Conservation (phyloP, 2,113 vertebrate species). For the Saimiri boliviensis region DNA sequence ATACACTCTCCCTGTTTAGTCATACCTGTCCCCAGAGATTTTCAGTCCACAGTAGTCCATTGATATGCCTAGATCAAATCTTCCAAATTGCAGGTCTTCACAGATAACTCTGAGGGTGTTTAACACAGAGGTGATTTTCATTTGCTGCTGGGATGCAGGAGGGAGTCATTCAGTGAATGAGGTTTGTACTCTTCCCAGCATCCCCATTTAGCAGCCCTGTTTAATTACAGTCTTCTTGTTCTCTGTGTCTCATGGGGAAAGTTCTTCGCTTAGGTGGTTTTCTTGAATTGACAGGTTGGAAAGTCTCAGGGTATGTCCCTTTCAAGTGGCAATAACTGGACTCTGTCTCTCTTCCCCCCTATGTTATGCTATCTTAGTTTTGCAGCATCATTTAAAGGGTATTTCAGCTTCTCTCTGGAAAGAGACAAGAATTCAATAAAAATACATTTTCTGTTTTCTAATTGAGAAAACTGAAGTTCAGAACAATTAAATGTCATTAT, state of each 20-base stretch:
- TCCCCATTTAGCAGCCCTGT: background rate
- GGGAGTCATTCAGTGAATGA: background rate
- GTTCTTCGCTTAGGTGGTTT: slow-evolving; percentile 39
- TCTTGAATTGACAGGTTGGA: slow-evolving; percentile 31
- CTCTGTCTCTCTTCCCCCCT: background rate
- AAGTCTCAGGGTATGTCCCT: background rate
- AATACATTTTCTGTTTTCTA: slow-evolving; percentile 25
- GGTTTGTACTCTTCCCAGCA: background rate
- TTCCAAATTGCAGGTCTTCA: background rate
- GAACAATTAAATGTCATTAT: slow-evolving; percentile 11
- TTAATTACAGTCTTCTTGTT: background rate
- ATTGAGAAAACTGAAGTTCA: slow-evolving; percentile 27
- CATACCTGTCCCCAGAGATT: background rate
- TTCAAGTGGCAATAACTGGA: background rate
- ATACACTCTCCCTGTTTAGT: background rate
- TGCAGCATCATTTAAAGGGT: background rate
- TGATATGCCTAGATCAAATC: background rate
- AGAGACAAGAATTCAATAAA: background rate
- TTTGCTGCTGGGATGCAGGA: background rate
- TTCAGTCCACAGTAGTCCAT: background rate
- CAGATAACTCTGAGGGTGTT: background rate
- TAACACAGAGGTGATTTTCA: background rate
- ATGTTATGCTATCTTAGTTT: background rate
- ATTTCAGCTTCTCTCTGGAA: background rate
- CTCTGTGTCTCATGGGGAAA: slow-evolving; percentile 9